phyloP scores from a whole-genome alignment of 2,797 vertebrate genomes.

The Fundulus diaphanus region DNA sequence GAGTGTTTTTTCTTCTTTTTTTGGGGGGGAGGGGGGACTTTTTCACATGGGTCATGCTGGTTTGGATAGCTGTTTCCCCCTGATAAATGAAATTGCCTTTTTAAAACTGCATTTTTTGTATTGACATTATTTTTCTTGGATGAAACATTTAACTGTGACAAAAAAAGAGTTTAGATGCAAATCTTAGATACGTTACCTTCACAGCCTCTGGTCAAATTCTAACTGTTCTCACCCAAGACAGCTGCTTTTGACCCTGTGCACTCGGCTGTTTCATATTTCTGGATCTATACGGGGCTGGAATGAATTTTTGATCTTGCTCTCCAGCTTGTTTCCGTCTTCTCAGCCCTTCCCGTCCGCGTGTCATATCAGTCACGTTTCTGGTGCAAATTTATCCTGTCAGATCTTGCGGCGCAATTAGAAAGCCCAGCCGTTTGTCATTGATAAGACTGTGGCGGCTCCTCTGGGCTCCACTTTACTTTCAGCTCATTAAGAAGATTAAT shows the following conservation, averaged over 20 bases:
- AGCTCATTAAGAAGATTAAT: constrained; percentile 78
- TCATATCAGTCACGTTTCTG: constrained; percentile 63
- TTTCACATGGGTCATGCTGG: neutral
- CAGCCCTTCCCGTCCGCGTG: constrained; percentile 35
- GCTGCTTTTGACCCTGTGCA: neutral
- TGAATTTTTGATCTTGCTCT: constrained; percentile 29
- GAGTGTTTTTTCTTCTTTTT: neutral
- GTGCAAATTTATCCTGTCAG: constrained; percentile 75
- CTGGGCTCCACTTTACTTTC: constrained; percentile 65
- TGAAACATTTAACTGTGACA: no score
- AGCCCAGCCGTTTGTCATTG: constrained; percentile 71
- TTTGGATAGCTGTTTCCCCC: neutral
- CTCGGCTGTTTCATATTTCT: constrained; percentile 7
- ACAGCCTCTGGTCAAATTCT: neutral
- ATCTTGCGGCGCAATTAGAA: constrained; percentile 78
- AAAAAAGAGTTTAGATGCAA: neutral
- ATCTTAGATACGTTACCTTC: neutral
- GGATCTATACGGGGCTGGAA: constrained; percentile 13
- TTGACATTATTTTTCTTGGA: neutral
- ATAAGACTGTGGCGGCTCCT: constrained; percentile 70
- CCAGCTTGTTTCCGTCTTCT: constrained; percentile 29
- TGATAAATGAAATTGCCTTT: no score
- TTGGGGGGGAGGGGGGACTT: neutral
- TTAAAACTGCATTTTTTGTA: neutral
- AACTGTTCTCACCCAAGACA: neutral